A percentile compares a stretch with the other conserved stretches of the same genome.
Evolutionary conservation across 2,888 invertebrate species (phyloP).

Genomic region (Nephrotoma appendiculata): DNA sequence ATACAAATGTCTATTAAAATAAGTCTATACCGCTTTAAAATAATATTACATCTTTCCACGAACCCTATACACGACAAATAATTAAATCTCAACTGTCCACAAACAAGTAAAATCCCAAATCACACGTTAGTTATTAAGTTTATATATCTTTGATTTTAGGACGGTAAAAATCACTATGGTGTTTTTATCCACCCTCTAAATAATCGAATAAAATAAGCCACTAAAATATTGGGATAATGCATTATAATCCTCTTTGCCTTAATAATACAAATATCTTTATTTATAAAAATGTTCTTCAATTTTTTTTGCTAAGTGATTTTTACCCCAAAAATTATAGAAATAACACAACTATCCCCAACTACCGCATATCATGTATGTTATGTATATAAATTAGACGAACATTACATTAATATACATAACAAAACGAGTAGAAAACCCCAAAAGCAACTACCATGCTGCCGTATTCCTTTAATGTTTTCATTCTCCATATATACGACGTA

Average conservation of each 20-base stretch:
- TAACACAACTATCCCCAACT: neutral
- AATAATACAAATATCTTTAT: neutral
- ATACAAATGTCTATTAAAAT: too few relatives aligned
- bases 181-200: neutral
- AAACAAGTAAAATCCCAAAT: neutral
- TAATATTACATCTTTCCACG: too few relatives aligned
- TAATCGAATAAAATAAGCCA: neutral
- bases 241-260: neutral
- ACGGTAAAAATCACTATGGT: neutral
- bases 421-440: neutral
- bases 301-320: neutral
- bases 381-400: neutral
- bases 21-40: too few relatives aligned
- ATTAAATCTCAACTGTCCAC: neutral
- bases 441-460: neutral
- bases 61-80: neutral
- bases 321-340: neutral
- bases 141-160: neutral
- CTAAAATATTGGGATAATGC: neutral
- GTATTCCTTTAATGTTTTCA: neutral
- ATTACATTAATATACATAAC: neutral
- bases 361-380: neutral
- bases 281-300: neutral
- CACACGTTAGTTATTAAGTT: neutral
- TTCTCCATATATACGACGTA: neutral